Evolutionary conservation across 2,797 vertebrate genomes (phyloP).

Genomic region (Girardinus metallicus): DNA sequence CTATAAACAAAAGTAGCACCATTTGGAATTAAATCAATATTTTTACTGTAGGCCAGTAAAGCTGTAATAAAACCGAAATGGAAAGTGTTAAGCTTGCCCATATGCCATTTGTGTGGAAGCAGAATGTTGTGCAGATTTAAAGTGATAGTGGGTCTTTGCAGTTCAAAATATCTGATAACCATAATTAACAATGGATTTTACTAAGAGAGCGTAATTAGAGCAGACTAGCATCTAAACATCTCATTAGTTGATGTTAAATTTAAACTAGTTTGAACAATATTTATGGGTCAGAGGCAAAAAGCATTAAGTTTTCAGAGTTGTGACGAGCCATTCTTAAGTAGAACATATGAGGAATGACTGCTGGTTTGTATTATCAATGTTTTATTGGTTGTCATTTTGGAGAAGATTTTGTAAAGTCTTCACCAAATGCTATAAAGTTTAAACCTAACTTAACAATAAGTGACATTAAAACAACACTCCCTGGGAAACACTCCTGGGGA

Average conservation of each 20-base stretch:
- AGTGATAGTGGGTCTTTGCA: not conserved
- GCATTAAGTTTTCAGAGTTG: not conserved
- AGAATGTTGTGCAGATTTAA: not conserved
- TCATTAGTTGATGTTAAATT: not conserved
- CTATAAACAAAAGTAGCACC: conserved; percentile 7
- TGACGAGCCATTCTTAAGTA: not conserved
- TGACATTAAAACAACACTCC: not conserved
- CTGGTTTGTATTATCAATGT: not conserved
- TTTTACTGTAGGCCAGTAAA: not conserved
- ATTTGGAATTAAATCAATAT: conserved; percentile 2
- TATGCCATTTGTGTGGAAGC: conserved; percentile 1
- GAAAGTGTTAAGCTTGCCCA: conserved; percentile 1
- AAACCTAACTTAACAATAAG: not conserved
- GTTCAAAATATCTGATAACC: not conserved
- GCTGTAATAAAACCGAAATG: not conserved
- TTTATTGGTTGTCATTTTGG: not conserved
- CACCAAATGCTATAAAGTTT: not conserved
- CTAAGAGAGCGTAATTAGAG: not conserved
- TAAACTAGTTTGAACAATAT: not conserved
- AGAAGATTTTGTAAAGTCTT: not conserved
- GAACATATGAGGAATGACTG: not conserved
- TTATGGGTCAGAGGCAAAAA: not conserved
- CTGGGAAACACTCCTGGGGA: not conserved
- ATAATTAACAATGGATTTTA: not conserved
- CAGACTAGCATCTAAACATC: not conserved